phyloP scores from a whole-genome alignment of 2,797 vertebrate genomes.

The Emys orbicularis region DNA sequence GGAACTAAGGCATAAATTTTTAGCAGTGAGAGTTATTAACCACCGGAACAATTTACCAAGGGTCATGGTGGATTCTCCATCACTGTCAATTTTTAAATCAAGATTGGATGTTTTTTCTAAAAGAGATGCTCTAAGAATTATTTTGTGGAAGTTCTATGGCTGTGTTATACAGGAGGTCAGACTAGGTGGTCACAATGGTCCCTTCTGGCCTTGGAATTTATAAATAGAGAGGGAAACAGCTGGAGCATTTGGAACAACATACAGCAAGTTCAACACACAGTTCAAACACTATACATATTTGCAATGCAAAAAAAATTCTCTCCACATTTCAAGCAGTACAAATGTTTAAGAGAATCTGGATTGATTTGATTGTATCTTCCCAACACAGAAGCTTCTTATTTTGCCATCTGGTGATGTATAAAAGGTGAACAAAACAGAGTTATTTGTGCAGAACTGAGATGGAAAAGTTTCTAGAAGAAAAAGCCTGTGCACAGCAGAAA shows the following conservation, averaged over 20 bases:
- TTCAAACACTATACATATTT: neutral
- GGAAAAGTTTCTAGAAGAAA: neutral
- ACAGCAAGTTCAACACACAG: neutral
- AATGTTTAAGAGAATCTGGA: neutral
- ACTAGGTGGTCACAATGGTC: neutral
- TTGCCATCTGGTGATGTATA: neutral
- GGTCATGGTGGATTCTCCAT: neutral
- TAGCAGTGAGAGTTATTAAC: neutral
- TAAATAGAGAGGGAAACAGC: neutral
- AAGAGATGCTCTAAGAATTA: neutral
- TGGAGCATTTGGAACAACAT: neutral
- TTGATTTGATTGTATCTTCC: neutral
- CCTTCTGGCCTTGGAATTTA: neutral
- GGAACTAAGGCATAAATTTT: neutral
- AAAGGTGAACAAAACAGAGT: neutral
- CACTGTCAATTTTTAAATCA: neutral
- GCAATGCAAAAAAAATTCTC: accelerated
- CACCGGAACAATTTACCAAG: neutral
- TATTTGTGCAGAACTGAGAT: neutral
- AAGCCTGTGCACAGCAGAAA: neutral
- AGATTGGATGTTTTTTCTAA: neutral
- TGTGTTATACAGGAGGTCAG: neutral
- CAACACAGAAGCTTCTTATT: neutral
- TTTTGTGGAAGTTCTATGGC: neutral
- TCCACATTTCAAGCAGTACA: neutral